phyloP scores from a whole-genome alignment of 1,140 invertebrate genomes.

The Pseudobourletiella spinata region DNA sequence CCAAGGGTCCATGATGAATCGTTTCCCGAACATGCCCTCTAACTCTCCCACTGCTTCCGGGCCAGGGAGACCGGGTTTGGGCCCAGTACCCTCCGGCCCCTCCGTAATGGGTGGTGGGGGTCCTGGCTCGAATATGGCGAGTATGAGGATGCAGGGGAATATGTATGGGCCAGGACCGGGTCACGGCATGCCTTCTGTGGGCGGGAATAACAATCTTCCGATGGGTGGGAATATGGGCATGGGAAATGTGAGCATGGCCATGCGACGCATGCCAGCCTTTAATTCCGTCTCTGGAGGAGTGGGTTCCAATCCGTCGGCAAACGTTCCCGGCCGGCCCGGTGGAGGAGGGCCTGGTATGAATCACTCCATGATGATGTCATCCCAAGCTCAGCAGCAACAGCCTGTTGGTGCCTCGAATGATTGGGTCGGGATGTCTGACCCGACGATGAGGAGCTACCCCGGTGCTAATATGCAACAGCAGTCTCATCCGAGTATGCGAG shows the following conservation, averaged over 20 bases:
- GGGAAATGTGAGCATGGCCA: neutral
- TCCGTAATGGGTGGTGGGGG: neutral
- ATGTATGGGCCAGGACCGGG: neutral
- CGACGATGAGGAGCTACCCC: neutral
- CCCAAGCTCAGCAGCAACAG: slow-evolving; percentile 6
- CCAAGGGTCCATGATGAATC: slow-evolving; percentile 42
- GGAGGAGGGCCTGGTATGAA: neutral
- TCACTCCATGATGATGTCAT: slow-evolving; percentile 5
- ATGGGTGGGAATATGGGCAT: neutral
- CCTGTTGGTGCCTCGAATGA: neutral
- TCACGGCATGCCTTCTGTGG: neutral
- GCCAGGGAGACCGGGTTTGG: neutral
- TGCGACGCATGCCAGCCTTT: slow-evolving; percentile 3
- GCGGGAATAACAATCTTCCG: neutral
- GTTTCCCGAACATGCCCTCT: neutral
- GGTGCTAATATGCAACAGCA: neutral
- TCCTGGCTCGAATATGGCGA: neutral
- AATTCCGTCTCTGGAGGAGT: neutral
- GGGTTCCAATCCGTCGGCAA: too few relatives aligned
- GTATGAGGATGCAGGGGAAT: neutral
- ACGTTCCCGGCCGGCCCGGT: neutral
- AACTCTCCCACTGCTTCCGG: neutral
- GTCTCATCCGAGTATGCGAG: neutral
- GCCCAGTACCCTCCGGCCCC: neutral
- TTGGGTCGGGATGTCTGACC: slow-evolving; percentile 3